Base-by-base conservation (phyloP, 2,888 invertebrate species). In the Chrysomela aeneicollis region DNA sequence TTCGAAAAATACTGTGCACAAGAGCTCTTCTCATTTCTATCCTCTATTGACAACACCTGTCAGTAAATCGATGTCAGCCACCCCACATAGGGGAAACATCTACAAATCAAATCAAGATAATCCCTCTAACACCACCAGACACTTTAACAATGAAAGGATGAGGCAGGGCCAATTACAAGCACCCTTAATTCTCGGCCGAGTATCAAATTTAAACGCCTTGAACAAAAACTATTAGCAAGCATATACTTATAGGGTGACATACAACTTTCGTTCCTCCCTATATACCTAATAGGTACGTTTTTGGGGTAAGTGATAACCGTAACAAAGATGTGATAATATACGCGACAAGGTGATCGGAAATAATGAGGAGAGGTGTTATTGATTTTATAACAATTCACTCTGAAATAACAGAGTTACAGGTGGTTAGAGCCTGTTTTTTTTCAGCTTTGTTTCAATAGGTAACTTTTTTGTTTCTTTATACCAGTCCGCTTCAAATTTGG, bases 91-190 rank as follows among this genome's bases (percentile, higher is more conserved):
- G 51, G 63, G 66, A 62, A 63, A 59, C 53, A 26, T 21, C 67
- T 54, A 79, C 79, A 79, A 79, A 80, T 79, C 79, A 79, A 76
- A 70, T 69, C 71, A 70, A 74, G 74, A 74, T 79, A 80, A 80
- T 80, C 78, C 76, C 70, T 78, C 78, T 78, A 79, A 79, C 74
- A 68, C 75, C 75, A 76, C 73, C 73, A 75, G 76, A 78, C 77
- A 76, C 72, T 76, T 75, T 74, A 74, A 76, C 76, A 78, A 76
- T 69, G 69, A 67, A 70, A 74, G 77, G 76, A 74, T 76, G 76
- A 69, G 61, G 61, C 70, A 74, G 69, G 74, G 65, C 75, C 78
- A 78, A 79, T 79, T 77, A 78, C 74, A 74, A 70, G 61, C 73
- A 69, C 75, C 76, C 78, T 68, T 71, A 69, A 71, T 70, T 71